A percentile compares a stretch with the other conserved stretches of the same genome.
Evolutionary conservation across 1,140 invertebrate species (phyloP).

Genomic region (Agraylea sexmaculata): DNA sequence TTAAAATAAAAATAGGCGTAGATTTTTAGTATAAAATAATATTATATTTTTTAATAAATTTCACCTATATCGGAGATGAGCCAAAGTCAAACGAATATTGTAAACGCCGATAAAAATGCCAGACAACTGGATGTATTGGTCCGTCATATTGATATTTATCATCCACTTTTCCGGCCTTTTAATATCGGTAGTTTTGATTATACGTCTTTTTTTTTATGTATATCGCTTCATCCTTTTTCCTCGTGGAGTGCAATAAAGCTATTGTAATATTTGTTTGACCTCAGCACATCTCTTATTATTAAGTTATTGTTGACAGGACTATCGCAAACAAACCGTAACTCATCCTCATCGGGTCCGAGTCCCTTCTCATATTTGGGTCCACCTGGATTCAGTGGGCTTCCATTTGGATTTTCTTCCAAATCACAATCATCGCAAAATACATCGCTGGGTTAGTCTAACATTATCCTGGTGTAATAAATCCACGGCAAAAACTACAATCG

Average conservation of each 20-base stretch:
- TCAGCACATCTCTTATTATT: background rate
- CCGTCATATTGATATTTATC: conserved; percentile 4
- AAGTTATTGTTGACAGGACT: background rate
- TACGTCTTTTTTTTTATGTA: background rate
- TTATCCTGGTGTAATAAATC: background rate
- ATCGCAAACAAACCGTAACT: conserved; percentile 5
- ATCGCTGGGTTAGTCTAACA: conserved; percentile 6
- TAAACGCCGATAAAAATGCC: too few relatives aligned
- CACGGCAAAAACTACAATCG: background rate
- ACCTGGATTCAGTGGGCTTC: conserved; percentile 18
- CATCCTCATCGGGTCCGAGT: conserved; percentile 29
- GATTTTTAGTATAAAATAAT: too few relatives aligned
- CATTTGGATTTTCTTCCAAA: conserved; percentile 13
- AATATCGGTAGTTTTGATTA: background rate
- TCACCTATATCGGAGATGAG: too few relatives aligned
- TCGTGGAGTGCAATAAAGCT: background rate
- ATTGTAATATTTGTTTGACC: background rate
- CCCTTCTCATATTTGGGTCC: conserved; percentile 33
- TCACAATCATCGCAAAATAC: conserved; percentile 21
- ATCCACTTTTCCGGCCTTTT: background rate
- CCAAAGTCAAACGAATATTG: too few relatives aligned
- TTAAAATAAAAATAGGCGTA: too few relatives aligned
- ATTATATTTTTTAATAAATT: too few relatives aligned
- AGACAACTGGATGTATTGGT: too few relatives aligned
- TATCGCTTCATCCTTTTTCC: background rate